A percentile compares a stretch with the other conserved stretches of the same genome.
Conservation (phyloP, 2,113 vertebrate genomes). For the Pantherophis guttatus region DNA sequence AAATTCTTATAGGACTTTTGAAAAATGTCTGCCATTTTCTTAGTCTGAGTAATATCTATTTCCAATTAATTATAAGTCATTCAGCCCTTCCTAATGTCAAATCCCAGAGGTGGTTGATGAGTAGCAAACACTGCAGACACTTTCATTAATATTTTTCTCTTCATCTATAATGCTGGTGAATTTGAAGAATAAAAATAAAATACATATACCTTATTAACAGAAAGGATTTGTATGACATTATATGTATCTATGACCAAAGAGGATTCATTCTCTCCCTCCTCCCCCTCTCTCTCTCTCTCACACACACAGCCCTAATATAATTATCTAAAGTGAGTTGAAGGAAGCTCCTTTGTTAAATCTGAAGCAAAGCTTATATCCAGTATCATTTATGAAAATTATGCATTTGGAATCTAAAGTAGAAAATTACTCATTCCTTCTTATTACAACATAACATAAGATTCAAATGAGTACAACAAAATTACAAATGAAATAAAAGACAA, state of each 20-base stretch:
- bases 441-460: neutral
- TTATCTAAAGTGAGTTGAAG: neutral
- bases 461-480: neutral
- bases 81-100: neutral
- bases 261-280: neutral
- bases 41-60: neutral
- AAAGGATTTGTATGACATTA: neutral
- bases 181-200: neutral
- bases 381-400: neutral
- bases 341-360: neutral
- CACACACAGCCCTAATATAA: too few relatives aligned
- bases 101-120: slow-evolving; percentile 15
- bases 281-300: too few relatives aligned
- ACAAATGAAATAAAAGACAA: neutral
- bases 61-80: slow-evolving; percentile 14
- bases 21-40: neutral
- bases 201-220: neutral
- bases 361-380: neutral
- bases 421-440: neutral
- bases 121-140: neutral
- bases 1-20: neutral
- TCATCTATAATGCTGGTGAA: slow-evolving; percentile 18
- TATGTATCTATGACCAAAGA: neutral
- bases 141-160: slow-evolving; percentile 13
- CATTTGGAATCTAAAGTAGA: neutral